Evolutionary conservation across 2,797 vertebrate genomes (phyloP), one percentile per base, ranked within the genome.

Genomic region (Falco berigora): DNA sequence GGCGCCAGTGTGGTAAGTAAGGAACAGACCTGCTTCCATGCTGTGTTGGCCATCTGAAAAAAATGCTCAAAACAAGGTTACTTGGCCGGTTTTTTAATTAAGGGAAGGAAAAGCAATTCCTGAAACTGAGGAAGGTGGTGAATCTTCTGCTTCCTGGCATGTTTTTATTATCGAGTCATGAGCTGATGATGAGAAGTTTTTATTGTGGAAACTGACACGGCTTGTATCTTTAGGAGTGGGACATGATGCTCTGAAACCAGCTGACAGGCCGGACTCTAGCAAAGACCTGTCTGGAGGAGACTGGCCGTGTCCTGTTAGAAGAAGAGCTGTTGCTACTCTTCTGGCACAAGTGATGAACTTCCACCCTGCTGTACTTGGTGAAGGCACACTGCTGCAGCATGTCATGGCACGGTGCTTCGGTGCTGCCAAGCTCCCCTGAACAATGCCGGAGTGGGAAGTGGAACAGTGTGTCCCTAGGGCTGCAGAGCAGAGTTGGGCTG

Each of bases 381-480:
- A 89, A 55, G 55, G n/a, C 34, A 30, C 6, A 2, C 12, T 17
- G 44, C 1, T 0, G 22, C 16, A 49, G 38, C 5, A 5, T 6
- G 21, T 34, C 47, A 20, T 1, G 1, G 62, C 12, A 6, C 4
- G 28, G 14, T 47, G 72, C 62, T 78, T 50, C 25, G 5, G 38
- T 44, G 32, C 61, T 50, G 34, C 44, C 38, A 30, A 4, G 27
- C 17, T 18, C 36, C 27, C 14, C 63, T 46, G 47, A 88, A 12
- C 64, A 52, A 25, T 38, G 27, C 24, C 62, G 28, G 44, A 18
- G 4, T 40, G 30, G 44, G 52, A 38, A 53, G 23, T 20, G 36
- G 55, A 62, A 22, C 0, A 3, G 10, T 0, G 1, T 8, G 15
- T 30, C 55, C 58, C 38, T 38, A 12, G 9, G 38, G 34, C 55